phyloP scores from a whole-genome alignment of 2,888 invertebrate genomes.

The Thecophora atra region DNA sequence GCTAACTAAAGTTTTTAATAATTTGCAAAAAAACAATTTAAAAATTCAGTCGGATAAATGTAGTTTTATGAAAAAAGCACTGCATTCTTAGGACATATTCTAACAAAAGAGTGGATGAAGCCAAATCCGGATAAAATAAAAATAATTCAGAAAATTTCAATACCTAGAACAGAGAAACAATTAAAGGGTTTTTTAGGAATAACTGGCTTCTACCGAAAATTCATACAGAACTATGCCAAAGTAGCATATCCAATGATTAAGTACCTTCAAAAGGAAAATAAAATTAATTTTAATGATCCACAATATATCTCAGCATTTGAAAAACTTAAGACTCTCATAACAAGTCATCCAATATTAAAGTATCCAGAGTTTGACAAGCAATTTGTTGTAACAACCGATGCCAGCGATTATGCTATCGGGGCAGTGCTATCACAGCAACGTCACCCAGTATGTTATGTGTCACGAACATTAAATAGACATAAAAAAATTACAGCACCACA shows the following conservation, averaged over 20 bases:
- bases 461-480: background rate
- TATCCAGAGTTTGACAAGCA: slow-evolving; percentile 15
- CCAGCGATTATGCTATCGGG: background rate
- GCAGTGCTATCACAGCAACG: background rate
- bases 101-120: slow-evolving; percentile 5
- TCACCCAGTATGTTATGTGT: slow-evolving; percentile 8
- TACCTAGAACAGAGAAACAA: slow-evolving; percentile 13
- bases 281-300: slow-evolving; percentile 6
- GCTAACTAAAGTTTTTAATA: background rate
- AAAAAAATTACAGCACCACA: slow-evolving; percentile 4
- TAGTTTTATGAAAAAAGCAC: slow-evolving; percentile 9
- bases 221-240: slow-evolving; percentile 5
- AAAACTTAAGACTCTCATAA: slow-evolving; percentile 15
- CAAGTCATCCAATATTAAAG: slow-evolving; percentile 13
- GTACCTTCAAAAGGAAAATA: slow-evolving; percentile 1
- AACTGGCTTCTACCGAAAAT: slow-evolving; percentile 6
- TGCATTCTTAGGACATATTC: slow-evolving; percentile 10
- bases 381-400: slow-evolving; percentile 1
- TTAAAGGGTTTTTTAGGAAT: slow-evolving; percentile 4
- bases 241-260: slow-evolving; percentile 8
- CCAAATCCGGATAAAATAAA: slow-evolving; percentile 10
- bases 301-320: slow-evolving; percentile 12
- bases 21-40: background rate
- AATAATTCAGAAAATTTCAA: background rate
- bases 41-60: slow-evolving; percentile 18